phyloP scores from a whole-genome alignment of 2,113 vertebrate genomes.

The Alethe castanea region DNA sequence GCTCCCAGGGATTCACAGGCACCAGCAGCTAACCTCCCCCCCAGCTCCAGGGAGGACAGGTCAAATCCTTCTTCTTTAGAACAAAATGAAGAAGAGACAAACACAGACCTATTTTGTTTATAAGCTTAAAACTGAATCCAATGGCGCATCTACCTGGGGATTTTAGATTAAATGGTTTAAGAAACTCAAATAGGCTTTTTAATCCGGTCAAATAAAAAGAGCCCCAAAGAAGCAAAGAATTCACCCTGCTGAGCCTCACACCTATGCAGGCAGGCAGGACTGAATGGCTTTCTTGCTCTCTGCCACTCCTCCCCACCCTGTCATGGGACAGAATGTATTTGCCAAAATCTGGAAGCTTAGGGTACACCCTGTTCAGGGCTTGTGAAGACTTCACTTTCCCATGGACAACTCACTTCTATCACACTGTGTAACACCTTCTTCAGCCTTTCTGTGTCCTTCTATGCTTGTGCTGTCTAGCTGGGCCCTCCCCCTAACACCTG shows the following conservation, averaged over 20 bases:
- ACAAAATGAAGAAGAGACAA: slow-evolving; percentile 25
- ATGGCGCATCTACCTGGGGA: slow-evolving; percentile 63
- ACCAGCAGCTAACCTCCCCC: background rate
- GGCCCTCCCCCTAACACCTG: background rate
- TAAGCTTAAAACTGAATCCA: slow-evolving; percentile 67
- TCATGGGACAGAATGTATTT: background rate
- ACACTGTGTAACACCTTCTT: background rate
- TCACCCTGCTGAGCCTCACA: background rate
- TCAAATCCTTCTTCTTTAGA: slow-evolving; percentile 7
- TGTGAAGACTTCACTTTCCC: background rate
- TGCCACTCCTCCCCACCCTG: slow-evolving; percentile 1
- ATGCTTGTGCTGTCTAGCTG: fast-evolving
- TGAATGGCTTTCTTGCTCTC: background rate
- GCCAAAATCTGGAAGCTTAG: background rate
- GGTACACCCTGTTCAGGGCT: slow-evolving; percentile 20
- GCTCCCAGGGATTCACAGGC: background rate
- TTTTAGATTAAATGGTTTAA: slow-evolving; percentile 73
- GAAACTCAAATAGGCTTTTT: slow-evolving; percentile 70
- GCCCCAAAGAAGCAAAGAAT: slow-evolving; percentile 61
- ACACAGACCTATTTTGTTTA: slow-evolving; percentile 62
- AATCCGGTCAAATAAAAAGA: slow-evolving; percentile 63
- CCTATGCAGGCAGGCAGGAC: background rate
- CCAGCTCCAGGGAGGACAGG: background rate
- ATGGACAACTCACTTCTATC: background rate
- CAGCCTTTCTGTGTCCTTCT: background rate